Evolutionary conservation across 2,113 vertebrate species (phyloP), one percentile per base, ranked within the genome.

Genomic region (Melanostigma gelatinosum): DNA sequence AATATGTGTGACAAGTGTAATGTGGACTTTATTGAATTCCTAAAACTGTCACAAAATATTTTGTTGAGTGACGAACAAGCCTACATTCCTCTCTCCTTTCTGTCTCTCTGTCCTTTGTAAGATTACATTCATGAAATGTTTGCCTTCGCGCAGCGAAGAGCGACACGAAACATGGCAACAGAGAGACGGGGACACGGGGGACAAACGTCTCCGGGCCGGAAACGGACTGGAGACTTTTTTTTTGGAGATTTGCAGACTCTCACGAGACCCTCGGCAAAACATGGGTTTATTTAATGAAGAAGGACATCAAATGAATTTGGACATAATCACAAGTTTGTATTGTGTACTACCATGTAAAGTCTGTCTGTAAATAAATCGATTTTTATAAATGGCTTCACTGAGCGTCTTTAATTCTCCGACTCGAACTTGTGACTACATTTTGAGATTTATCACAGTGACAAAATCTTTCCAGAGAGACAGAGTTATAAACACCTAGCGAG

Each of bases 321-420:
- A 18, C 32, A 48, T 7, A 75, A 64, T 62, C 7, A 38, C 15
- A 55, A 20, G 0, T 16, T 0, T 65, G 15, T 1, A 12, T 2
- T 60, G 44, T 67, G 69, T 60, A 54, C 36, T 71, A 22, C 36
- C 6, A 48, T 77, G 72, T 72, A 29, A 55, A 80, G 7, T 11
- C 22, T 72, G 16, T 36, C 15, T 85, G 77, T 84, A 74, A 82
- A 86, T 79, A 64, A 22, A 34, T 34, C 1, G 42, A 16, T 12
- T 68, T 34, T 67, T 67, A 5, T 0, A 48, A 11, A 22, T 38
- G 8, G 58, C 7, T 40, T 38, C 13, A 57, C 54, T 6, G n/a
- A 27, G 22, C 22, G 3, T 63, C 40, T 42, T 34, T 34, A 34
- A 34, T 34, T 34, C 34, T 34, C 34, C 4, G 34, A 5, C 34